These are phyloP conservation scores for Alethe castanea DNA, from an alignment of 2,113 vertebrate species.

Conservation along the genomic window DNA sequence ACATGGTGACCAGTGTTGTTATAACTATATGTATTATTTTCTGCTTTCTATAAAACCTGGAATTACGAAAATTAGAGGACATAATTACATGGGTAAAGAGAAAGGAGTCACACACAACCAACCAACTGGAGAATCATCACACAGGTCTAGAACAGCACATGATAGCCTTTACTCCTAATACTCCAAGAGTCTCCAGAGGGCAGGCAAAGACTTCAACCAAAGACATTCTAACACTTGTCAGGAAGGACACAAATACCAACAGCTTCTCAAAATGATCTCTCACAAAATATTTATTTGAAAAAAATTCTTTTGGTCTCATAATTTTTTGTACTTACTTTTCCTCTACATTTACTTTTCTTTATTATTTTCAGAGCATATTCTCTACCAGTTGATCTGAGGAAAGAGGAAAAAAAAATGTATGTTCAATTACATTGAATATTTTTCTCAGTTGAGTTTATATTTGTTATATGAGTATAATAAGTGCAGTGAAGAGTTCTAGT, in stretches of 20 bases:
- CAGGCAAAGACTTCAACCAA: not conserved
- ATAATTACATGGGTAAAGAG: not conserved
- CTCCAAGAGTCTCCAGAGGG: not conserved
- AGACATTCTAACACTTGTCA: not conserved
- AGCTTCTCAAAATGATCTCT: not conserved
- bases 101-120: not conserved
- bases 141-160: not conserved
- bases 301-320: not conserved
- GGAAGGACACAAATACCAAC: not conserved
- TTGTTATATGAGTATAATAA: not conserved
- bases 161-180: not conserved
- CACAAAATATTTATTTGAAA: not conserved
- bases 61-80: not conserved
- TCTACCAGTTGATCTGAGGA: constrained; percentile 85
- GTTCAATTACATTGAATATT: not conserved
- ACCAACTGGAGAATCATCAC: not conserved
- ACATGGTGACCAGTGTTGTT: fast-evolving
- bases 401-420: not conserved
- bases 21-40: not conserved
- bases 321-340: constrained; percentile 83
- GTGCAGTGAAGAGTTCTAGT: not conserved
- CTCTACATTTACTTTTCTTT: constrained; percentile 95
- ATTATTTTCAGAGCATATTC: constrained; percentile 98
- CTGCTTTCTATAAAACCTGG: not conserved
- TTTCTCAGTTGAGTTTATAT: not conserved